Evolutionary conservation across 2,888 invertebrate genomes (phyloP).

Genomic region (Idaea biselata): DNA sequence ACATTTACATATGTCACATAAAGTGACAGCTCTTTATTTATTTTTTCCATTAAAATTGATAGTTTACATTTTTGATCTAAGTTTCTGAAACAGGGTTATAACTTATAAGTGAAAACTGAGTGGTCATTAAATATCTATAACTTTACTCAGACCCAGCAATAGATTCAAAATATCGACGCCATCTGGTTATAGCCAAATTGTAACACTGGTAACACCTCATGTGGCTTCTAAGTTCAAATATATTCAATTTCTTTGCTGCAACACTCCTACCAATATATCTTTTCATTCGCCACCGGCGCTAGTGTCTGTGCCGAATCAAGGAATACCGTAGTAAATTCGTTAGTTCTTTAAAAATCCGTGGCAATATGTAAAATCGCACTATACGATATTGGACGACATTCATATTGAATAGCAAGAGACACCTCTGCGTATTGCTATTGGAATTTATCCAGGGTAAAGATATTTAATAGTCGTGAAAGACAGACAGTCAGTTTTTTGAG

Average conservation of each 20-base stretch:
- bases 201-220: background rate
- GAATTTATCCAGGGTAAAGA: background rate
- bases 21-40: too few species aligned
- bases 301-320: background rate
- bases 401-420: background rate
- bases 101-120: too few species aligned
- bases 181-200: background rate
- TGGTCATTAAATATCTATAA: too few species aligned
- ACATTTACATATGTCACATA: too few species aligned
- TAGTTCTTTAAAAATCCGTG: background rate
- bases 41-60: too few species aligned
- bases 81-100: too few species aligned
- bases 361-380: background rate
- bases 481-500: too few species aligned
- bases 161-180: too few species aligned
- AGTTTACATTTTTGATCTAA: too few species aligned
- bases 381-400: constrained; percentile 1
- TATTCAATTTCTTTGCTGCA: constrained; percentile 1
- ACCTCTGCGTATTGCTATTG: background rate
- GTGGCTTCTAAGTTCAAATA: background rate
- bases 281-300: background rate
- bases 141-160: too few species aligned
- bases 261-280: background rate
- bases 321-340: background rate
- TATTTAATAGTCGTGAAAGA: background rate